Conservation (phyloP, 2,797 vertebrate genomes). For the Megaceryle alcyon region DNA sequence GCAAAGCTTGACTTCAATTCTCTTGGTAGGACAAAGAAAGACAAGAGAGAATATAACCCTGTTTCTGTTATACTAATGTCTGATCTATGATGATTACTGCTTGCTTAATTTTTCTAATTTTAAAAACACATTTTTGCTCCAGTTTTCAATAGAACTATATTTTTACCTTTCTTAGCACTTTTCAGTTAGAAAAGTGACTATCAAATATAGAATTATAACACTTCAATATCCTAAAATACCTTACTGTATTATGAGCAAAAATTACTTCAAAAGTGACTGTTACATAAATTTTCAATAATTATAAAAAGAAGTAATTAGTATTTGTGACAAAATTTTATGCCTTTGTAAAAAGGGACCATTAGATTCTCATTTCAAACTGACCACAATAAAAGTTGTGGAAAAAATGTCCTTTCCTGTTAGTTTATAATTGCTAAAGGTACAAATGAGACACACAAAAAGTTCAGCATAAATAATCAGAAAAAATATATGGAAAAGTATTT, state of each 20-base stretch:
- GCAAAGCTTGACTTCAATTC: slow-evolving; percentile 72
- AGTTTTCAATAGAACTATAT: background rate
- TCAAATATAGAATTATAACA: background rate
- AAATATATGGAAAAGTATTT: background rate
- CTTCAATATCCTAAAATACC: background rate
- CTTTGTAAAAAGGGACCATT: background rate
- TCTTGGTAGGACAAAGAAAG: slow-evolving; percentile 5
- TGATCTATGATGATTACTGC: background rate
- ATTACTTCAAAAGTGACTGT: background rate
- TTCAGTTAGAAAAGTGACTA: background rate
- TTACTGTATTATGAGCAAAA: background rate
- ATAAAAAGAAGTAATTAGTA: background rate
- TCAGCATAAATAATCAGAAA: background rate
- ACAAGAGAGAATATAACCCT: background rate
- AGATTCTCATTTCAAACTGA: background rate
- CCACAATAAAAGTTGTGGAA: background rate
- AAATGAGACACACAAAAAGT: background rate
- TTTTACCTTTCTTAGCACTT: background rate
- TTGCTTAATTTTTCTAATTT: background rate
- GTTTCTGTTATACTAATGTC: background rate
- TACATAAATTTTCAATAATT: background rate
- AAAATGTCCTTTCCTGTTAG: background rate
- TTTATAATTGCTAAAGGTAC: background rate
- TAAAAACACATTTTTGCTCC: background rate
- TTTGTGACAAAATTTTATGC: background rate